phyloP scores from a whole-genome alignment of 2,888 invertebrate species.

The Allophyes oxyacanthae region DNA sequence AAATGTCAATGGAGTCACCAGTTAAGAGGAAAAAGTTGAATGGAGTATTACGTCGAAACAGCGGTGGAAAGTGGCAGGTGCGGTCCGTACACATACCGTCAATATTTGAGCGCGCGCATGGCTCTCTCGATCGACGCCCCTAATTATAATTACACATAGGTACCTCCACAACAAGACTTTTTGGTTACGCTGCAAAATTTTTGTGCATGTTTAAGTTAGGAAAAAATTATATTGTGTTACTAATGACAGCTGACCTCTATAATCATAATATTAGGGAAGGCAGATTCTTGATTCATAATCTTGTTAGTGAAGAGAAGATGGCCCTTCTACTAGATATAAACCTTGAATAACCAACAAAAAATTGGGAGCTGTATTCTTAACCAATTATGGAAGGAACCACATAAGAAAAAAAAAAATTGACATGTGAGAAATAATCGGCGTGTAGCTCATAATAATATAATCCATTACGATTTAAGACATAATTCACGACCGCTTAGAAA shows the following conservation, averaged over 20 bases:
- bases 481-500: slow-evolving; percentile 3
- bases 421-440: too few species aligned
- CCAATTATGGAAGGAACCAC: too few species aligned
- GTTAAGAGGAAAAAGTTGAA: slow-evolving; percentile 58
- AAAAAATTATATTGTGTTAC: not conserved
- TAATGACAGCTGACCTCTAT: too few species aligned
- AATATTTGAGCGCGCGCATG: slow-evolving; percentile 51
- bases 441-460: too few species aligned
- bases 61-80: slow-evolving; percentile 57
- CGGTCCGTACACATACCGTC: slow-evolving; percentile 35
- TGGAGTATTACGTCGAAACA: slow-evolving; percentile 57
- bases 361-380: too few species aligned
- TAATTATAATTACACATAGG: slow-evolving; percentile 47
- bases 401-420: too few species aligned
- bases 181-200: slow-evolving; percentile 21
- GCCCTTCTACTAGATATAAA: too few species aligned
- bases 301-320: too few species aligned
- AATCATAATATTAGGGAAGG: too few species aligned
- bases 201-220: slow-evolving; percentile 5
- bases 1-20: slow-evolving; percentile 50
- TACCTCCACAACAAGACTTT: slow-evolving; percentile 29
- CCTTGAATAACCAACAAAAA: too few species aligned
- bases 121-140: slow-evolving; percentile 44
- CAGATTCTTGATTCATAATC: too few species aligned
- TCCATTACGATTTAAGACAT: slow-evolving; percentile 10